Base-by-base conservation (phyloP, 1,140 invertebrate species). In the Steinernema khuongi region DNA sequence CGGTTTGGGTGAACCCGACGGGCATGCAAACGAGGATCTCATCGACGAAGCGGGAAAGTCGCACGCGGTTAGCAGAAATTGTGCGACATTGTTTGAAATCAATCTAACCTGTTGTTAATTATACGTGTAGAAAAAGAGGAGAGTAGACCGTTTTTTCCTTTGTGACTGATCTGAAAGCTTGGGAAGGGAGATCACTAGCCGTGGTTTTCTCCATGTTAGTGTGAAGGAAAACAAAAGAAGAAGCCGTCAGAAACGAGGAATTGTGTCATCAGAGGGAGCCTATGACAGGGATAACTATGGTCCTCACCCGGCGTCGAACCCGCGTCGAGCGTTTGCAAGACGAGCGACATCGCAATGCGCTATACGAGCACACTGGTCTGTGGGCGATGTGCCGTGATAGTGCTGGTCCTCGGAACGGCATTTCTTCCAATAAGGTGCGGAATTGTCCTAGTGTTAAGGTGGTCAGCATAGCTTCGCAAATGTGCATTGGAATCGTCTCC, bases 271-370 rank as follows among this genome's bases (percentile, higher is more conserved):
- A 60, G 26, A 60, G 50, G 14, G 26, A 22, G 50, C 14, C 50
- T 60, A 26, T 60, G 50, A 60, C 50, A 60, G 50, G 50, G 50
- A 60, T 60, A 60, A 60, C 50, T 60, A 60, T 60, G 50, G 50
- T 60, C 50, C 50, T 60, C 50, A 60, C 50, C 19, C 50, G 50
- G 50, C 50, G 19, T 60, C 50, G 50, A 60, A 60, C 50, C 11
- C 50, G 50, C 7, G 50, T 60, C 50, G 50, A 17, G 14, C 19
- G 50, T 60, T 2, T 60, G 11, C 7, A n/a, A 60, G 50, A 22
- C 50, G 50, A 60, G 50, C 50, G 50, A 60, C 50, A n/a, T 60
- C 4, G 2, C 50, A 26, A 14, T 60, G 50, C 50, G 50, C 50
- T 26, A 60, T 26, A 11, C 36, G 36, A 60, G 7, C n/a, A n/a